Conservation (phyloP, 2,888 invertebrate species). For the Aplocera efformata region DNA sequence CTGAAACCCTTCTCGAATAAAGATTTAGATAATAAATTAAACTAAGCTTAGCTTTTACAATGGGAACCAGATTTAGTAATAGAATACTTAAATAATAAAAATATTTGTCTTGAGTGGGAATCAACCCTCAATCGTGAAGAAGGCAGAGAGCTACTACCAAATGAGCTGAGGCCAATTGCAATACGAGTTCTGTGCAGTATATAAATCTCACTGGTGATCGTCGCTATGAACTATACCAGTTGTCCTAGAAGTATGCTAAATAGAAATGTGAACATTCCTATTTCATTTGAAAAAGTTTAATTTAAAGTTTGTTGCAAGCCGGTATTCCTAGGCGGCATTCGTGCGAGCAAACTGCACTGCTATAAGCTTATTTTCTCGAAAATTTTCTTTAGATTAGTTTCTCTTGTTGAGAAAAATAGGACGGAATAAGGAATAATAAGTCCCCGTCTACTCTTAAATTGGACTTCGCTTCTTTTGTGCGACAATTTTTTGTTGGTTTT, state of each 20-base stretch:
- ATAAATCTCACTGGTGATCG: conserved; percentile 10
- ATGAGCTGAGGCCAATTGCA: too few relatives aligned
- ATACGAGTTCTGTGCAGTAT: too few relatives aligned
- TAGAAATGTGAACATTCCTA: conserved; percentile 54
- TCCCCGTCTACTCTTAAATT: conserved; percentile 67
- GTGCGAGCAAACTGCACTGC: conserved; percentile 73
- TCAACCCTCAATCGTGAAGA: too few relatives aligned
- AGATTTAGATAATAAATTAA: too few relatives aligned
- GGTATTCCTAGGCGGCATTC: conserved; percentile 62
- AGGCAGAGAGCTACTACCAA: too few relatives aligned
- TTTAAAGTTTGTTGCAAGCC: conserved; percentile 72
- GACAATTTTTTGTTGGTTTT: conserved; percentile 47
- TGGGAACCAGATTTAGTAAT: too few relatives aligned
- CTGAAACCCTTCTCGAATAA: too few relatives aligned
- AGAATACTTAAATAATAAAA: too few relatives aligned
- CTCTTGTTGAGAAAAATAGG: conserved; percentile 76
- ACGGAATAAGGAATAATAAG: conserved; percentile 73
- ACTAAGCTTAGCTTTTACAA: too few relatives aligned
- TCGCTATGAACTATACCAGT: conserved; percentile 4
- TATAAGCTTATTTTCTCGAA: conserved; percentile 79
- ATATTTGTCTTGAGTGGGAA: too few relatives aligned
- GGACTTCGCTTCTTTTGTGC: conserved; percentile 59
- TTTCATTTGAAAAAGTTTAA: conserved; percentile 69
- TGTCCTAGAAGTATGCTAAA: conserved; percentile 21
- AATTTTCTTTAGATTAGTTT: conserved; percentile 80